Percentiles rank a stretch among this genome's conserved stretches.
Conservation (phyloP, 2,113 vertebrate genomes). For the Leiothrix lutea region DNA sequence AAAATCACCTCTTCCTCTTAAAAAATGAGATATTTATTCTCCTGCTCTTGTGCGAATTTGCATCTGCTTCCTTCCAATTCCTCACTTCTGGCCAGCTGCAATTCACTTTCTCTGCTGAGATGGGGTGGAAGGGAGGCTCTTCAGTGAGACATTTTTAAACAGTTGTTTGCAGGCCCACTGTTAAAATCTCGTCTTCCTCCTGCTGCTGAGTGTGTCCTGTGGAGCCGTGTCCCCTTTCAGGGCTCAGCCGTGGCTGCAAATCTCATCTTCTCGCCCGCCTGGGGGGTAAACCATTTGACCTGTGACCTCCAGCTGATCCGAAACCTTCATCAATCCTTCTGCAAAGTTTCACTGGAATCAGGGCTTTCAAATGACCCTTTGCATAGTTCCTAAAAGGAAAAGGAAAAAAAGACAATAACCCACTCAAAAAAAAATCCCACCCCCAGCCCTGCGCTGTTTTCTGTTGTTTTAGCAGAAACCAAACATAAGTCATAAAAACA, state of each 20-base stretch:
- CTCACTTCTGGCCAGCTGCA: background rate
- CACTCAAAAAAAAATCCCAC: background rate
- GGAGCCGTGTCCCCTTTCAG: background rate
- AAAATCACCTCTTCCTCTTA: background rate
- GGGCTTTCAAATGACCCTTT: conserved; percentile 45
- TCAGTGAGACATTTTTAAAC: background rate
- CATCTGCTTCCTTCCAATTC: background rate
- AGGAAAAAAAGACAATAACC: background rate
- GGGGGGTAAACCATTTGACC: conserved; percentile 50
- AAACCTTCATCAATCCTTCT: conserved; percentile 54
- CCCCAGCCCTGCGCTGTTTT: conserved; percentile 31
- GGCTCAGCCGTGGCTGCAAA: conserved; percentile 21
- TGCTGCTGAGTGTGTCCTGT: background rate
- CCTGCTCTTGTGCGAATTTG: fast-evolving
- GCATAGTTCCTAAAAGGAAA: conserved; percentile 36
- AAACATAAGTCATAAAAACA: conserved; percentile 64
- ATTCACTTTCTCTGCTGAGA: background rate
- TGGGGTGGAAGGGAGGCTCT: background rate
- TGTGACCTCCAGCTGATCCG: conserved; percentile 16
- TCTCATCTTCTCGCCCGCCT: conserved; percentile 31
- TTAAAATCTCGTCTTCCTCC: background rate
- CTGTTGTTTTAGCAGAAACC: conserved; percentile 67
- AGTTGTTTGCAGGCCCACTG: background rate
- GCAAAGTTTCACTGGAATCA: conserved; percentile 23
- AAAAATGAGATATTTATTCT: background rate